Conservation (phyloP, 2,888 invertebrate genomes). For the Orgyia antiqua region DNA sequence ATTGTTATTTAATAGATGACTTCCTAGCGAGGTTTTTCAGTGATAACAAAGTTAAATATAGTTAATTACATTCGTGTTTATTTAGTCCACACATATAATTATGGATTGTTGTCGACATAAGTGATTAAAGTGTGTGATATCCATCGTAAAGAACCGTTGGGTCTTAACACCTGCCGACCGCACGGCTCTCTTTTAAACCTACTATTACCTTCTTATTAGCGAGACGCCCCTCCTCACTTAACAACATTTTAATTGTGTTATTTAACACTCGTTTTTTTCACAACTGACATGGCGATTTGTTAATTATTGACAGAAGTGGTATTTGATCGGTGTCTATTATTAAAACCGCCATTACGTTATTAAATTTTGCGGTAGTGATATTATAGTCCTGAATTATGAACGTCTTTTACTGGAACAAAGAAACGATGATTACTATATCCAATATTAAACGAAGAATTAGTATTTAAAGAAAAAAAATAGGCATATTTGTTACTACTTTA, state of each 20-base stretch:
- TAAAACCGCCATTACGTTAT: no score
- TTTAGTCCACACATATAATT: slow-evolving; percentile 57
- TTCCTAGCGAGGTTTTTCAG: slow-evolving; percentile 28
- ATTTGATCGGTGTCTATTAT: slow-evolving; percentile 17
- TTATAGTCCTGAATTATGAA: no score
- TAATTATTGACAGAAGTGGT: slow-evolving; percentile 24
- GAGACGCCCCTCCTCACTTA: slow-evolving; percentile 52
- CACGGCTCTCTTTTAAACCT: slow-evolving; percentile 39
- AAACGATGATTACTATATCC: background rate
- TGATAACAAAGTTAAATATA: slow-evolving; percentile 40
- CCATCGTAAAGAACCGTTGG: slow-evolving; percentile 37
- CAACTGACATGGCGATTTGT: slow-evolving; percentile 42
- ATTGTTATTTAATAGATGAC: no score
- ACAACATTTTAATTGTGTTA: slow-evolving; percentile 63
- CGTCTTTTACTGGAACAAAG: no score
- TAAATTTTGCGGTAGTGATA: no score
- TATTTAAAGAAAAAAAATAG: no score
- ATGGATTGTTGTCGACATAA: slow-evolving; percentile 52
- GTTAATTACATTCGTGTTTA: slow-evolving; percentile 53
- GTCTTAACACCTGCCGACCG: slow-evolving; percentile 48
- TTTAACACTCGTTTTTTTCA: slow-evolving; percentile 58
- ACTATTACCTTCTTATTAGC: slow-evolving; percentile 60
- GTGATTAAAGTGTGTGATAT: slow-evolving; percentile 57
- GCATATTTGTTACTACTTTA: no score
- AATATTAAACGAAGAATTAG: background rate